These are phyloP conservation scores for Bettongia penicillata DNA, from an alignment of 2,113 vertebrate species.

Conservation along the genomic window DNA sequence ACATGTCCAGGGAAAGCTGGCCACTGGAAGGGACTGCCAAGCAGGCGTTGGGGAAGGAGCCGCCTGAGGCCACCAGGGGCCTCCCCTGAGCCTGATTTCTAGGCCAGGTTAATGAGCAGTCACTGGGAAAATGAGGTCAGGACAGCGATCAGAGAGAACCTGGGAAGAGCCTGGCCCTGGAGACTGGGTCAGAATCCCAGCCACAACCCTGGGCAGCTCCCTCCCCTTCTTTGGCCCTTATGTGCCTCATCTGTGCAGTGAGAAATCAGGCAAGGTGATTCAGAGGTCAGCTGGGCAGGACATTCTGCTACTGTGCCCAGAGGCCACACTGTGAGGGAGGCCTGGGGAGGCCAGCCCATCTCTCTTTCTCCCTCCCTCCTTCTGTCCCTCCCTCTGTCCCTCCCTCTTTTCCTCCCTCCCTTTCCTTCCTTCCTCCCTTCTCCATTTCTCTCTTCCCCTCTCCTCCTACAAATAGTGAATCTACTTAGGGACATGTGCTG, in stretches of 20 bases:
- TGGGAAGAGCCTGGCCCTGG: no score
- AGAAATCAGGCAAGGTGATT: no score
- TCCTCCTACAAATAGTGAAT: no score
- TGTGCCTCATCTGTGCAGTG: background rate
- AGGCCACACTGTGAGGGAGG: no score
- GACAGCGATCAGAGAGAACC: no score
- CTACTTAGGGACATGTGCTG: no score
- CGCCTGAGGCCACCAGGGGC: background rate
- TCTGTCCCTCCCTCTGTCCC: no score
- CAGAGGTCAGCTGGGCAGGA: no score
- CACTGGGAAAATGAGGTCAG: no score
- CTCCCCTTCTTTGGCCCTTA: background rate
- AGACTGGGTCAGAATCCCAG: constrained; percentile 5
- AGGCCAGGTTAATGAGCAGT: background rate
- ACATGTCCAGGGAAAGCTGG: background rate
- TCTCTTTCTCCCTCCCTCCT: background rate
- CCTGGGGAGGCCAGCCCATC: background rate
- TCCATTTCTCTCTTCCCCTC: background rate
- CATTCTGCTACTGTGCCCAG: no score
- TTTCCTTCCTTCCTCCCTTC: background rate
- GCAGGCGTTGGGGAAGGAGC: constrained; percentile 6
- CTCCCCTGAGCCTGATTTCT: background rate
- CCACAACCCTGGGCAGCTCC: background rate
- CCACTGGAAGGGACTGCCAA: background rate
- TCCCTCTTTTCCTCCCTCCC: background rate